Base-by-base conservation (phyloP, 2,113 vertebrate genomes). In the Neotoma lepida region DNA sequence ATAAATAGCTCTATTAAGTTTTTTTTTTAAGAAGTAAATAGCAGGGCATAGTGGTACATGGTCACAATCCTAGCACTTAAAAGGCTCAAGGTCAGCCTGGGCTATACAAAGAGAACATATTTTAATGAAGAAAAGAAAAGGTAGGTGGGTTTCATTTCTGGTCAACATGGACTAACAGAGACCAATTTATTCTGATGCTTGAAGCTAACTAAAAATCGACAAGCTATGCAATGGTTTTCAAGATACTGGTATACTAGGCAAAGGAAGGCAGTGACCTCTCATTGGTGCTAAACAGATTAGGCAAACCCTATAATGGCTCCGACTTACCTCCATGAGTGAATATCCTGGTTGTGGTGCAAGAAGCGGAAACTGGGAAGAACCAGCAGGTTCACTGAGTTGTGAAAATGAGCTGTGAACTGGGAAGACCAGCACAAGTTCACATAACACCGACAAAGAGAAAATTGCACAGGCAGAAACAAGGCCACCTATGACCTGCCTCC, bases 1-100 rank as follows among this genome's bases (percentile, higher is more conserved):
- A 90, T 93, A 81, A 89, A 24, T 13, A 80, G 12, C 26, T 89
- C 66, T 93, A 61, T 81, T 86, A 93, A 89, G 13, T 6, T 61
- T 84, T 84, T 46, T 92, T 73, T 82, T 87, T 39, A 35, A 84
- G 30, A 95, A 88, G 82, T 56, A 68, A 86, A 9, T 20, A 56
- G 2, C 24, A 26, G 41, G 26, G 4, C 22, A 88, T 41, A 39
- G 49, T 10, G 26, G 68, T 56, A 41, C 17, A 86, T 14, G 10
- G 6, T 33, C 18, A n/a, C 14, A 87, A 12, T 71, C 2, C 8
- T 1, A 28, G 49, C 14, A 41, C 46, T 56, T 71, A 8, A 7
- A 24, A 71, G 64, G 6, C 35, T 28, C 14, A 39, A 56, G 66
- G 49, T 14, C 24, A 39, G 86, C 13, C 46, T 54, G 12, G 26